Percentiles rank a stretch among this genome's conserved stretches.
These are phyloP conservation scores for Phortica magna DNA, from an alignment of 2,888 invertebrate genomes.

Conservation along the genomic window DNA sequence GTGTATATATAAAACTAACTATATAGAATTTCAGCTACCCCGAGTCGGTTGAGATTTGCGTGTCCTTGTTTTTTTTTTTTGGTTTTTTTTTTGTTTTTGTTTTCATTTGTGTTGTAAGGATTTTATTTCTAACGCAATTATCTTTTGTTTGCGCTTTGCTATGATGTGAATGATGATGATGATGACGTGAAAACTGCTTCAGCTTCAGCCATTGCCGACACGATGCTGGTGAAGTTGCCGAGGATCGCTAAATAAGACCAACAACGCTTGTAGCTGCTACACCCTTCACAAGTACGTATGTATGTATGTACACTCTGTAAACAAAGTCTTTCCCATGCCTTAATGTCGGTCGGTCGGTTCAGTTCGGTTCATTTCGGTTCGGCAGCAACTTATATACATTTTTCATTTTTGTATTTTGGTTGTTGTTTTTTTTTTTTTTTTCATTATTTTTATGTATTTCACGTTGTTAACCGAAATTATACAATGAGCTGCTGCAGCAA, in stretches of 20 bases:
- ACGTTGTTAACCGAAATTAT: not conserved
- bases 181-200: not conserved
- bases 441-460: not conserved
- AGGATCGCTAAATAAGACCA: slow-evolving; percentile 7
- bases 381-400: no score
- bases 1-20: no score
- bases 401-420: not conserved
- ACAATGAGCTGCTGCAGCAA: slow-evolving; percentile 1
- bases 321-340: slow-evolving; percentile 19
- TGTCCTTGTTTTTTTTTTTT: not conserved
- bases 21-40: no score
- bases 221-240: not conserved
- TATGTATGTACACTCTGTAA: not conserved
- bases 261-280: not conserved
- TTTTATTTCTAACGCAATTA: slow-evolving; percentile 22
- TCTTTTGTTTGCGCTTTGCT: slow-evolving; percentile 7
- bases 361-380: not conserved
- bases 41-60: not conserved
- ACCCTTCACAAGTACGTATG: slow-evolving; percentile 3
- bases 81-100: not conserved
- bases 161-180: not conserved
- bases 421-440: not conserved
- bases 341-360: not conserved
- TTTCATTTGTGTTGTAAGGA: not conserved
- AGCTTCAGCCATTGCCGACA: not conserved